Conservation (phyloP, 2,797 vertebrate species). For the Euthynnus affinis region DNA sequence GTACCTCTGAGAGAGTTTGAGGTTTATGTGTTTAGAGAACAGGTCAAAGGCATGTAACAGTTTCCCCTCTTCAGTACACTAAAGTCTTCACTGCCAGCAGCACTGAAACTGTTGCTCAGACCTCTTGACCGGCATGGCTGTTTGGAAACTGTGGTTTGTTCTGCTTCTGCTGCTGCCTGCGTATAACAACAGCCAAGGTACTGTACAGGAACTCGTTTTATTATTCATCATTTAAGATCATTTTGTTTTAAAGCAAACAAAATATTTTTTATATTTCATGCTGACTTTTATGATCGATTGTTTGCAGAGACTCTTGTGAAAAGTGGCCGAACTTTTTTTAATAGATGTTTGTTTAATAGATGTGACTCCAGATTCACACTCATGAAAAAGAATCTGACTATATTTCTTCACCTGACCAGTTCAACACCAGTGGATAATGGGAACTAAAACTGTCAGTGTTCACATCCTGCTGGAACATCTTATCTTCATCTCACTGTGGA, state of each 20-base stretch:
- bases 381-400: neutral
- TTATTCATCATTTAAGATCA: too few relatives aligned
- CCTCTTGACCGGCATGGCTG: too few relatives aligned
- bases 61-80: too few relatives aligned
- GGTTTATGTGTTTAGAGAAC: too few relatives aligned
- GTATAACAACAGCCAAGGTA: neutral
- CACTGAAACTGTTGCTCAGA: too few relatives aligned
- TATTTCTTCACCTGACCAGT: slow-evolving; percentile 46
- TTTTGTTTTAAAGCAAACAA: too few relatives aligned
- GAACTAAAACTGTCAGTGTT: slow-evolving; percentile 12
- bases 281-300: neutral
- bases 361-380: slow-evolving; percentile 54
- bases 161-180: slow-evolving; percentile 10
- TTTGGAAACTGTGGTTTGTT: slow-evolving; percentile 3
- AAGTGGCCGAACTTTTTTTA: too few relatives aligned
- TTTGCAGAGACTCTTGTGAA: neutral
- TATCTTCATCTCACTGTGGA: slow-evolving; percentile 1
- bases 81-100: too few relatives aligned
- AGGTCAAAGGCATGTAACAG: too few relatives aligned
- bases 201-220: neutral
- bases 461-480: accelerated
- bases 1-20: too few relatives aligned
- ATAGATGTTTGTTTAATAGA: neutral
- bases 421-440: slow-evolving; percentile 55
- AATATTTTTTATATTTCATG: neutral